Evolutionary conservation across 2,113 vertebrate genomes (phyloP).

Genomic region (Melanocharis versteri): DNA sequence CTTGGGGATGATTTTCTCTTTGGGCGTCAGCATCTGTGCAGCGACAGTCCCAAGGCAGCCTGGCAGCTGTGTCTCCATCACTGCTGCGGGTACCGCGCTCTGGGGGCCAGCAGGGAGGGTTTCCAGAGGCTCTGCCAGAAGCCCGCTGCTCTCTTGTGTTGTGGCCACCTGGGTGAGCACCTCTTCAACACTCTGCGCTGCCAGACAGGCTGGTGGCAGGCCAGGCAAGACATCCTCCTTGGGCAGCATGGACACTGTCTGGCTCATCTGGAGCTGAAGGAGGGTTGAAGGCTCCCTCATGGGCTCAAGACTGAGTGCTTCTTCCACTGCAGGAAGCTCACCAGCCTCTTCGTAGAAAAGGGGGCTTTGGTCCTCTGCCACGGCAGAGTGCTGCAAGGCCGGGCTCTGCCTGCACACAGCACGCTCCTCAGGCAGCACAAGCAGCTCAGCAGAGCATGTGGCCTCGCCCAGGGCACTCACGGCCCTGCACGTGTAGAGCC

Average conservation of each 20-base stretch:
- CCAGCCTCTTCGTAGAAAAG: conserved; percentile 54
- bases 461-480: conserved; percentile 76
- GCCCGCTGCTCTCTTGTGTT: conserved; percentile 62
- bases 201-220: conserved; percentile 53
- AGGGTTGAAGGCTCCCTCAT: conserved; percentile 50
- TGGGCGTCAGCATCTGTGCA: conserved; percentile 63
- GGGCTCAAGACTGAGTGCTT: conserved; percentile 11
- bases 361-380: conserved; percentile 64
- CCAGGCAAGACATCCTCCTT: conserved; percentile 74
- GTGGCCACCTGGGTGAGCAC: conserved; percentile 38
- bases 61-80: conserved; percentile 40
- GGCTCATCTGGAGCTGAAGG: conserved; percentile 68
- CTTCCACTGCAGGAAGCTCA: conserved; percentile 25
- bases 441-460: conserved; percentile 76
- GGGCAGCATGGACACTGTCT: conserved; percentile 51
- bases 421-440: conserved; percentile 54
- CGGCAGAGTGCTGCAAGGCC: conserved; percentile 46
- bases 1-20: conserved; percentile 66
- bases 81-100: conserved; percentile 6
- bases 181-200: conserved; percentile 69
- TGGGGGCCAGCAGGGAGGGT: conserved; percentile 52
- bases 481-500: conserved; percentile 79
- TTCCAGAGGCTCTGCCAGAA: conserved; percentile 64
- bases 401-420: conserved; percentile 52
- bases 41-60: conserved; percentile 61